A percentile compares a stretch with the other conserved stretches of the same genome.
Conservation (phyloP, 2,113 vertebrate genomes). For the Lepisosteus oculatus region DNA sequence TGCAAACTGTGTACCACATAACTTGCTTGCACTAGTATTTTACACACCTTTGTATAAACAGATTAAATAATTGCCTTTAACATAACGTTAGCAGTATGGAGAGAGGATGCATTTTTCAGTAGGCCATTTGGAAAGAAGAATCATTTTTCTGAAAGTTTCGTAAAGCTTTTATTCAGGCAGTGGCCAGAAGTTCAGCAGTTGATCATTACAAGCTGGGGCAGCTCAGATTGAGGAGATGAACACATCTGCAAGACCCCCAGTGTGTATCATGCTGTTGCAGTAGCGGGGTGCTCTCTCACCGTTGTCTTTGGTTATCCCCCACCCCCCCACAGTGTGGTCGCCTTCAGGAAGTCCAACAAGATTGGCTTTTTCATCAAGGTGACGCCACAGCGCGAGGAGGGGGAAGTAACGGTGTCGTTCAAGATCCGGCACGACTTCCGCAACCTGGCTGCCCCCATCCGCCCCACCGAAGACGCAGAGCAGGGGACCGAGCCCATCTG, state of each 20-base stretch:
- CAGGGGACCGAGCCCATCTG: constrained; percentile 79
- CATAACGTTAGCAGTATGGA: not conserved
- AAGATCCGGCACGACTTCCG: constrained; percentile 96
- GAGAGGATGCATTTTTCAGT: no score
- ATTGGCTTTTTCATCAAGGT: constrained; percentile 98
- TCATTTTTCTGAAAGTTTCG: no score
- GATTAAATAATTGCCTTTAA: not conserved
- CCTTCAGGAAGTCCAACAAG: constrained; percentile 97
- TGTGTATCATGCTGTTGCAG: no score
- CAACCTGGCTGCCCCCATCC: constrained; percentile 85
- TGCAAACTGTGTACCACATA: not conserved
- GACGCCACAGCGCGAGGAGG: constrained; percentile 84
- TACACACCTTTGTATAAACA: not conserved
- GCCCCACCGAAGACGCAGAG: constrained; percentile 77
- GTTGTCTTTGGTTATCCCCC: not conserved
- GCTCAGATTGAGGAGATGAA: no score
- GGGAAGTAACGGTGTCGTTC: constrained; percentile 84
- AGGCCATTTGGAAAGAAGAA: no score
- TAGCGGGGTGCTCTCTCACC: not conserved
- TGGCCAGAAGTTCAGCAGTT: no score
- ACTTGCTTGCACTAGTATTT: not conserved
- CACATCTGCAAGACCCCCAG: no score
- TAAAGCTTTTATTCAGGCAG: no score
- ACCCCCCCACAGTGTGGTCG: constrained; percentile 74
- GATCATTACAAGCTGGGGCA: no score